These are phyloP conservation scores for Pseudochromis fuscus DNA, from an alignment of 2,797 vertebrate genomes.

Conservation along the genomic window DNA sequence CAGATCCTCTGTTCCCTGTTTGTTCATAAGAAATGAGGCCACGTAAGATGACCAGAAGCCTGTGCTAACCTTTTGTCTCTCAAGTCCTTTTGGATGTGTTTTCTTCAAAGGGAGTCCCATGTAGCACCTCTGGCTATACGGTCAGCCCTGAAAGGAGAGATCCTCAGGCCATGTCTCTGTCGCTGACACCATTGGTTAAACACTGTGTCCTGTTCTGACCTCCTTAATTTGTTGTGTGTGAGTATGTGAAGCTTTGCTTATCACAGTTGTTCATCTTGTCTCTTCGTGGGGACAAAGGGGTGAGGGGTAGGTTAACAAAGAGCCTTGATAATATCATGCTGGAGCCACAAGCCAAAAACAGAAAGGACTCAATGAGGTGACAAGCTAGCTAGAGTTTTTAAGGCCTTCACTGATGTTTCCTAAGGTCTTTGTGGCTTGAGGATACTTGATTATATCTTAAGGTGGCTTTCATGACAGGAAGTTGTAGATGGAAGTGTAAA, in stretches of 20 bases:
- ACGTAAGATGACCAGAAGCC: conserved; percentile 39
- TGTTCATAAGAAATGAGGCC: conserved; percentile 27
- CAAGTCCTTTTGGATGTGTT: conserved; percentile 52
- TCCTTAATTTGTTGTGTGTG: conserved; percentile 55
- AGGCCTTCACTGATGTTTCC: conserved; percentile 6
- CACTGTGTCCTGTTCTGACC: conserved; percentile 69
- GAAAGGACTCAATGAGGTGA: conserved; percentile 41
- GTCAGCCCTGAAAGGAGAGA: conserved; percentile 60
- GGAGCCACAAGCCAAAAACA: conserved; percentile 64
- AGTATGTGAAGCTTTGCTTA: conserved; percentile 43
- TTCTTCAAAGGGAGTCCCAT: conserved; percentile 71
- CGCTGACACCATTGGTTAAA: conserved; percentile 67
- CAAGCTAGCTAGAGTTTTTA: conserved; percentile 31
- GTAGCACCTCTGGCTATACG: conserved; percentile 52
- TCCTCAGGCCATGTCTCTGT: conserved; percentile 71
- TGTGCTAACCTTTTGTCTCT: conserved; percentile 57
- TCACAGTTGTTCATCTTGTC: conserved; percentile 54
- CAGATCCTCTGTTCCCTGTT: conserved; percentile 30
- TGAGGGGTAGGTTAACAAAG: conserved; percentile 41
- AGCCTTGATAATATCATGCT: conserved; percentile 55
- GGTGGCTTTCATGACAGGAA: conserved; percentile 36
- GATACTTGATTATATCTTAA: conserved; percentile 42
- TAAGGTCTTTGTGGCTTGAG: conserved; percentile 27
- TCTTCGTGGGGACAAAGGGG: conserved; percentile 48
- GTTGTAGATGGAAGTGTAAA: conserved; percentile 45